Evolutionary conservation across 2,888 invertebrate species (phyloP).

Genomic region (Tetragnatha montana): DNA sequence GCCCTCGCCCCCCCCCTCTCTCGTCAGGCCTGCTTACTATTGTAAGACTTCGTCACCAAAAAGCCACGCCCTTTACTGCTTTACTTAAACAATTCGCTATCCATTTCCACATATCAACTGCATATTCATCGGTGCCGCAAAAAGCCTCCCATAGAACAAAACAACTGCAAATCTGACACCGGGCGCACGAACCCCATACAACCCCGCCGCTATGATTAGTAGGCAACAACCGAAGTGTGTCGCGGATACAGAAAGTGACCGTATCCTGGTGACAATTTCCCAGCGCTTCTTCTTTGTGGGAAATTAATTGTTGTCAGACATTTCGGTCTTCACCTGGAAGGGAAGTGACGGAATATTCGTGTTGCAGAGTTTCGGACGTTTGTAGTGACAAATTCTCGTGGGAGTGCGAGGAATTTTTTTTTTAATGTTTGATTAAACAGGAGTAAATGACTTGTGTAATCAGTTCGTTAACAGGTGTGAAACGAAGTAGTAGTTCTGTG

Average conservation of each 20-base stretch:
- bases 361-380: not conserved
- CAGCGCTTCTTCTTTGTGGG: conserved; percentile 10
- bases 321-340: conserved; percentile 24
- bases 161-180: too few species aligned
- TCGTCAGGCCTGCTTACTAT: too few species aligned
- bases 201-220: not conserved
- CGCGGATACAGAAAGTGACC: conserved; percentile 16
- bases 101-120: too few species aligned
- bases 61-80: too few species aligned
- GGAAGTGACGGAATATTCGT: too few species aligned
- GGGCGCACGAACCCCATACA: too few species aligned
- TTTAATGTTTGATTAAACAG: not conserved
- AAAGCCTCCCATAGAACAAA: too few species aligned
- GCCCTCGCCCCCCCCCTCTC: too few species aligned
- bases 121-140: too few species aligned
- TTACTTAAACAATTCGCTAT: too few species aligned
- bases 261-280: conserved; percentile 11
- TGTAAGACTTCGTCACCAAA: too few species aligned
- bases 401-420: too few species aligned
- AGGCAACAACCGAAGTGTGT: not conserved
- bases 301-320: not conserved
- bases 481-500: not conserved
- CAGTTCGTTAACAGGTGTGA: not conserved
- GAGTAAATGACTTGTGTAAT: not conserved
- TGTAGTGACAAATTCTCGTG: not conserved